Percentiles rank a stretch among this genome's conserved stretches.
phyloP scores from a whole-genome alignment of 2,888 invertebrate species.

The Cacoxenus indagator region DNA sequence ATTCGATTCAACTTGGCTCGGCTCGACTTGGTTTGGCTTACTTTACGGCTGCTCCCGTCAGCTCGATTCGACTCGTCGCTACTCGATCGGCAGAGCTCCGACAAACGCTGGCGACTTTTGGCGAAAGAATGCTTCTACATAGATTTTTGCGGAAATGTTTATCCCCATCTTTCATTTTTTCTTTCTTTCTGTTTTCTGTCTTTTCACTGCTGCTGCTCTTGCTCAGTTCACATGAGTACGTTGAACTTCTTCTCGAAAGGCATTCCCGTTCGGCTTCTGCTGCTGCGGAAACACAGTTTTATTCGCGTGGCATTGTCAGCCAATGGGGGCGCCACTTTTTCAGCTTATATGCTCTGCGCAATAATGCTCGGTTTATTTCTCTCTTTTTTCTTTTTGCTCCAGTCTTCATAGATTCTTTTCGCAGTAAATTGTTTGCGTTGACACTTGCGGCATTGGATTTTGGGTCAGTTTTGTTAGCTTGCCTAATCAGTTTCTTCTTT shows the following conservation, averaged over 20 bases:
- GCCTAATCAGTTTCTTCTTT: too few relatives aligned
- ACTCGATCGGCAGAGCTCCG: slow-evolving; percentile 18
- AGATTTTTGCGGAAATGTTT: slow-evolving; percentile 62
- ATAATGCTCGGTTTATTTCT: background rate
- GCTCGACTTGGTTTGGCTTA: slow-evolving; percentile 42
- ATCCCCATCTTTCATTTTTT: slow-evolving; percentile 45
- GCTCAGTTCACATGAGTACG: slow-evolving; percentile 65
- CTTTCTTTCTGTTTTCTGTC: background rate
- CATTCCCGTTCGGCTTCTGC: background rate
- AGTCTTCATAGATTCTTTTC: background rate
- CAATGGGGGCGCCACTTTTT: background rate
- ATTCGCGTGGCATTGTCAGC: background rate
- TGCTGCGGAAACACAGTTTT: background rate
- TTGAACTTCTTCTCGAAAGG: slow-evolving; percentile 56
- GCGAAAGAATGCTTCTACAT: slow-evolving; percentile 57
- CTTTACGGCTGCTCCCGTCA: slow-evolving; percentile 26
- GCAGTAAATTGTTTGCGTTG: slow-evolving; percentile 14
- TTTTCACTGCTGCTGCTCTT: slow-evolving; percentile 31
- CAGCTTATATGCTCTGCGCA: background rate
- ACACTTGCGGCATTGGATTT: slow-evolving; percentile 14
- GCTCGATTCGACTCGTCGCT: too few relatives aligned
- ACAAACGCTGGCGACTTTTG: slow-evolving; percentile 10
- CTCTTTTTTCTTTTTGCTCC: background rate
- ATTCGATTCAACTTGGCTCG: slow-evolving; percentile 26
- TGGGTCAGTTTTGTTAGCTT: background rate